Evolutionary conservation across 2,113 vertebrate genomes (phyloP).

Genomic region (Leuciscus idus): DNA sequence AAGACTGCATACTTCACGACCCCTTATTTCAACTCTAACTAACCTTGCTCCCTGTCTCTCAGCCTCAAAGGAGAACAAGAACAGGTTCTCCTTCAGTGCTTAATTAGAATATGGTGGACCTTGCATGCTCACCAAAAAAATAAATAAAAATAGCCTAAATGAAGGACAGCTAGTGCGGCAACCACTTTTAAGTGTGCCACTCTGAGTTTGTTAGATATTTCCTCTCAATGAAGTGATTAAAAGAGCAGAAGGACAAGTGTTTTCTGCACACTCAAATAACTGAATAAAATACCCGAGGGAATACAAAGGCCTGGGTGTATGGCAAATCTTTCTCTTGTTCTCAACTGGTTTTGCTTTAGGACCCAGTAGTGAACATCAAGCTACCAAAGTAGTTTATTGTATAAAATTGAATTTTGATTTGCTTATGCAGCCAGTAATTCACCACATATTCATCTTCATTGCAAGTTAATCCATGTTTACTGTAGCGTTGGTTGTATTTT

Average conservation of each 20-base stretch:
- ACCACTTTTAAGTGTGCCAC: slow-evolving; percentile 35
- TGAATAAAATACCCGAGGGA: neutral
- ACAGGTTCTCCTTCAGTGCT: slow-evolving; percentile 20
- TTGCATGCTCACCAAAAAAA: neutral
- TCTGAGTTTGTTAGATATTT: slow-evolving; percentile 36
- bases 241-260: slow-evolving; percentile 28
- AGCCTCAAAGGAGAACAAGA: slow-evolving; percentile 20
- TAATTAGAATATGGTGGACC: slow-evolving; percentile 26
- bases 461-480: neutral
- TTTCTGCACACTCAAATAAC: neutral
- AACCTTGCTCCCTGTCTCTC: slow-evolving; percentile 29
- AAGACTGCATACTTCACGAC: slow-evolving; percentile 13
- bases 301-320: neutral
- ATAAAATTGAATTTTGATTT: neutral
- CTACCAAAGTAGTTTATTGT: neutral
- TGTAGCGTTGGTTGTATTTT: neutral
- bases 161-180: slow-evolving; percentile 2
- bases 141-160: neutral
- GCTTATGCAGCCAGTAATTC: neutral
- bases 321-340: neutral
- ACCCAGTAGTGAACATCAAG: neutral
- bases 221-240: neutral
- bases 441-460: neutral
- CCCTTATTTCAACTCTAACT: neutral
- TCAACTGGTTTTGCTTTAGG: neutral